phyloP scores from a whole-genome alignment of 2,113 vertebrate genomes.

The Trichomycterus rosablanca region DNA sequence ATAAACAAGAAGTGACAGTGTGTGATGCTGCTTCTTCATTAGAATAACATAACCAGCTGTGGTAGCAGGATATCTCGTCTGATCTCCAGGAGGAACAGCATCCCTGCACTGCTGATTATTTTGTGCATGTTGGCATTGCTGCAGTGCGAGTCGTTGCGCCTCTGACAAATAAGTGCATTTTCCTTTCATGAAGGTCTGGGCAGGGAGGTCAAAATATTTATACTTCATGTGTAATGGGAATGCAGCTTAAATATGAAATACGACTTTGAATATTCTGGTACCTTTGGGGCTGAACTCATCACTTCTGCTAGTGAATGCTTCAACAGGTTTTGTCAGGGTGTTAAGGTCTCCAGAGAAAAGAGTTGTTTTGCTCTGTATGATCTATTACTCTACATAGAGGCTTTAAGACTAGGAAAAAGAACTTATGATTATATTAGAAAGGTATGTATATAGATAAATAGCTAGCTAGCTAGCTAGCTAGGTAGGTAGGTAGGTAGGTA shows the following conservation, averaged over 20 bases:
- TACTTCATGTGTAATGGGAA: constrained; percentile 19
- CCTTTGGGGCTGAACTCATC: constrained; percentile 5
- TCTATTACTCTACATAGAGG: too few species aligned
- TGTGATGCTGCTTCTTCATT: constrained; percentile 45
- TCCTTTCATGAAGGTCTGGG: constrained; percentile 39
- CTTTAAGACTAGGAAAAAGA: too few species aligned
- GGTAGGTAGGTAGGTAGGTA: too few species aligned
- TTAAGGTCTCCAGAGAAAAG: too few species aligned
- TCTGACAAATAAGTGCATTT: constrained; percentile 43
- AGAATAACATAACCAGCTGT: constrained; percentile 60
- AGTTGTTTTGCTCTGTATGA: too few species aligned
- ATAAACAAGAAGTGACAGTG: constrained; percentile 56
- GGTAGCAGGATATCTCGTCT: constrained; percentile 54
- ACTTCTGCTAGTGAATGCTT: too few species aligned
- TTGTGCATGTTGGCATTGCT: constrained; percentile 17
- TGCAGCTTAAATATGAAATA: constrained; percentile 28
- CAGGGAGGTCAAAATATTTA: constrained; percentile 34
- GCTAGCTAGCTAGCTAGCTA: too few species aligned
- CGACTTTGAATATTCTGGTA: background rate
- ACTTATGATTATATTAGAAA: too few species aligned
- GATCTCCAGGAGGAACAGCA: constrained; percentile 45
- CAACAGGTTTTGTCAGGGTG: too few species aligned
- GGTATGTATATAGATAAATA: too few species aligned
- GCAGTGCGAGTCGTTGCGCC: constrained; percentile 30
- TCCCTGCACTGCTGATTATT: constrained; percentile 36